phyloP scores from a whole-genome alignment of 1,140 invertebrate species.

The Leptinotarsa texana region DNA sequence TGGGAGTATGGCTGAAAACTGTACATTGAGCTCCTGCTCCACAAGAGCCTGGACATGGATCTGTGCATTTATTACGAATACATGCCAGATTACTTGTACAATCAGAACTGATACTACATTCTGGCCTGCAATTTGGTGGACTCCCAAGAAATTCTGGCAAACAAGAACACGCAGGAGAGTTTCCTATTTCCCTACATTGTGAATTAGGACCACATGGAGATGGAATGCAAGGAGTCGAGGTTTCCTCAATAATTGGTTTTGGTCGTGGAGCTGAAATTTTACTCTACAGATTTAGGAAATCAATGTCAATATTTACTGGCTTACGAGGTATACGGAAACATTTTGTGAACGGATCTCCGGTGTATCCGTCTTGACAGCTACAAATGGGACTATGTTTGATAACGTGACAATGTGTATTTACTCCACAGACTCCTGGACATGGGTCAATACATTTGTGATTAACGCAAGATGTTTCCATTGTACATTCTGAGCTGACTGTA shows the following conservation, averaged over 20 bases:
- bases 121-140: slow-evolving; percentile 61
- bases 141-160: slow-evolving; percentile 59
- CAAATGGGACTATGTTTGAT: slow-evolving; percentile 65
- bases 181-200: slow-evolving; percentile 60
- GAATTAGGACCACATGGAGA: slow-evolving; percentile 64
- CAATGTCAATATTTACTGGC: slow-evolving; percentile 5
- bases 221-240: slow-evolving; percentile 63
- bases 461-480: slow-evolving; percentile 64
- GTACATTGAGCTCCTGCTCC: slow-evolving; percentile 64
- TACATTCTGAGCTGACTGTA: slow-evolving; percentile 67
- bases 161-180: slow-evolving; percentile 64
- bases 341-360: slow-evolving; percentile 63
- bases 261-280: background rate
- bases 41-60: slow-evolving; percentile 72
- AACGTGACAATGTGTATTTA: slow-evolving; percentile 63
- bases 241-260: background rate
- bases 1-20: slow-evolving; percentile 66
- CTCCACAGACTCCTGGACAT: slow-evolving; percentile 67
- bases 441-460: slow-evolving; percentile 70
- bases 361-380: slow-evolving; percentile 61
- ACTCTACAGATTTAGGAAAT: background rate
- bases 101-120: slow-evolving; percentile 62
- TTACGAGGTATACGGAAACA: slow-evolving; percentile 58
- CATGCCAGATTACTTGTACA: slow-evolving; percentile 62
- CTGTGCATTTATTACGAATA: slow-evolving; percentile 64